phyloP scores from a whole-genome alignment of 2,888 invertebrate species.

The Alloscopus bannaensis region DNA sequence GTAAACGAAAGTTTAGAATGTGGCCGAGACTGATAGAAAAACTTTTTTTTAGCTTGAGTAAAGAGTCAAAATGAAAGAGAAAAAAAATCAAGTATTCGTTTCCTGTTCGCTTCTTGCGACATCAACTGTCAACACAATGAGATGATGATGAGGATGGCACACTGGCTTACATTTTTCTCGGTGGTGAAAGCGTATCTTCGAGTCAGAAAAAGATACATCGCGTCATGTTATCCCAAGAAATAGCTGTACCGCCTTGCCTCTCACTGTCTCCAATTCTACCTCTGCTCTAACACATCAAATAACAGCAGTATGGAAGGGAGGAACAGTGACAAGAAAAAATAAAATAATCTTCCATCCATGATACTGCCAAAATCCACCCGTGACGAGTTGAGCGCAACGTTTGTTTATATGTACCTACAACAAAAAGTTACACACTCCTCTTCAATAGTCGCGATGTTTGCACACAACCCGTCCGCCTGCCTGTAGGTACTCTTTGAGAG shows the following conservation, averaged over 20 bases:
- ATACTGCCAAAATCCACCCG: slow-evolving; percentile 29
- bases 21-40: slow-evolving; percentile 24
- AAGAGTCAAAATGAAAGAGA: slow-evolving; percentile 24
- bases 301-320: slow-evolving; percentile 3
- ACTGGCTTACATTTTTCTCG: slow-evolving; percentile 38
- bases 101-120: slow-evolving; percentile 10
- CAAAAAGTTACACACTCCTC: slow-evolving; percentile 25
- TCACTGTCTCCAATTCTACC: too few species aligned
- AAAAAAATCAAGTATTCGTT: slow-evolving; percentile 20
- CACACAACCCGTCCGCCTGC: slow-evolving; percentile 31
- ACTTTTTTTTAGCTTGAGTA: slow-evolving; percentile 20
- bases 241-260: not conserved
- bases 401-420: slow-evolving; percentile 6
- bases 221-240: slow-evolving; percentile 4
- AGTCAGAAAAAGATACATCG: slow-evolving; percentile 6
- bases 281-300: slow-evolving; percentile 27
- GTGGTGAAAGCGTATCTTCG: slow-evolving; percentile 5
- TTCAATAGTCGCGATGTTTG: slow-evolving; percentile 32
- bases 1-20: slow-evolving; percentile 11
- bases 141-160: slow-evolving; percentile 42
- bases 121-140: slow-evolving; percentile 33
- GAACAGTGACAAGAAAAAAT: slow-evolving; percentile 33
- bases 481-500: not conserved
- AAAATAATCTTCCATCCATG: slow-evolving; percentile 40
- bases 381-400: slow-evolving; percentile 19